Evolutionary conservation across 2,113 vertebrate species (phyloP), one percentile per base, ranked within the genome.

Genomic region (Neodontobutis hainanensis): DNA sequence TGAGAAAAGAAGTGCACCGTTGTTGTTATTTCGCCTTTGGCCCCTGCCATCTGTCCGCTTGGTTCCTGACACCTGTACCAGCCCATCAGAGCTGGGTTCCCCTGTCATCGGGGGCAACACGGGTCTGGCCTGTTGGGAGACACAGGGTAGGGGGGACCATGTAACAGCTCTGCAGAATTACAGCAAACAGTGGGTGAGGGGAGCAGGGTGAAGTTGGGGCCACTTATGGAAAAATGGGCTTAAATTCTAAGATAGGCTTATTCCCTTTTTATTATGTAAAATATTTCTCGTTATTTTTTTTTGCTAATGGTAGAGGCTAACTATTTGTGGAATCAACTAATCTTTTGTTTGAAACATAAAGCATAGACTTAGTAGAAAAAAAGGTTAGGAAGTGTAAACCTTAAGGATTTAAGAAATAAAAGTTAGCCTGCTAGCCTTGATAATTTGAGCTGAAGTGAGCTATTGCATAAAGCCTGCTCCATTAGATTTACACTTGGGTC

Each of bases 21-120:
- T 85, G 85, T 90, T 70, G 73, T 84, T 87, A 73, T 79, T 86
- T 90, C 65, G 68, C 90, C 85, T 91, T 85, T 90, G 82, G 75
- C 80, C 81, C 74, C 67, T 48, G 70, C 92, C 92, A 94, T 92
- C 92, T 93, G 92, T 91, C 82, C 27, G 14, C 65, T 74, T 35
- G 71, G 86, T 80, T 87, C 58, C 74, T 82, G 86, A 90, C 92
- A 93, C 90, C 92, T 93, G 92, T 86, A 92, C 88, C 63, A 65
- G 83, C 73, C 88, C 40, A 71, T 89, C 89, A 89, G 85, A 86
- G 77, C 82, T 55, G 71, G 80, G 75, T 51, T 49, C 60, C 78
- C 80, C 79, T 80, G 79, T 92, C 85, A 85, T 42, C 2, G 12
- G 78, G 82, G 81, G 66, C 80, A 64, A 49, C 38, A 0, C 12